Evolutionary conservation across 2,888 invertebrate species (phyloP).

Genomic region (Charanyca ferruginea): DNA sequence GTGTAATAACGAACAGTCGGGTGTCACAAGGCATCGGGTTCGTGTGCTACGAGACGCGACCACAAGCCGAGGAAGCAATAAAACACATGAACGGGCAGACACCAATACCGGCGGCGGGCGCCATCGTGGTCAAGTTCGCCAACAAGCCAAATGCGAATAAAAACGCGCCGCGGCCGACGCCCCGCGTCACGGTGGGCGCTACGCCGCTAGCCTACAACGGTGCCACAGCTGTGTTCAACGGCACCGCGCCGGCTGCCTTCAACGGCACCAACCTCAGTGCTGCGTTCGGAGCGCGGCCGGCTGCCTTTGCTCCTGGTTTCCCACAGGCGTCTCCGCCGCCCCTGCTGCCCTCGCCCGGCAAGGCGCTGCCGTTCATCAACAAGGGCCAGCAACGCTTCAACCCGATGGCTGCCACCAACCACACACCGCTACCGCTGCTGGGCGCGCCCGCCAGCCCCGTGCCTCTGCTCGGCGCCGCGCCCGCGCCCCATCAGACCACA

Average conservation of each 20-base stretch:
- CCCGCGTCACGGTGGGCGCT: constrained; percentile 77
- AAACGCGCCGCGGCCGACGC: constrained; percentile 82
- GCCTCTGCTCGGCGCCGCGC: constrained; percentile 82
- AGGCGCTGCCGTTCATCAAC: constrained; percentile 89
- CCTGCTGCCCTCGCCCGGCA: constrained; percentile 88
- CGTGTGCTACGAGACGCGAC: constrained; percentile 87
- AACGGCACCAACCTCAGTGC: constrained; percentile 84
- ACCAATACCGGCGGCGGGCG: constrained; percentile 85
- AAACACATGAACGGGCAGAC: constrained; percentile 86
- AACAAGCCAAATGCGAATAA: constrained; percentile 88
- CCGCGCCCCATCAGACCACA: constrained; percentile 87
- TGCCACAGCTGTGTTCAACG: constrained; percentile 84
- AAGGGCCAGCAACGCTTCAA: constrained; percentile 89
- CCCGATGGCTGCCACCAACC: constrained; percentile 88
- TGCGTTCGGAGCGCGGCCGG: constrained; percentile 83
- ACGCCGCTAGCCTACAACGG: constrained; percentile 84
- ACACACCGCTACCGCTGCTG: constrained; percentile 85
- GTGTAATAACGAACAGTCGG: constrained; percentile 88
- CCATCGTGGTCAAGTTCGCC: constrained; percentile 88
- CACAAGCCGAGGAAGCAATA: constrained; percentile 89
- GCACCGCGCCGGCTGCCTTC: constrained; percentile 80
- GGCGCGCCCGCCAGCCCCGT: constrained; percentile 87
- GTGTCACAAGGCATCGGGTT: constrained; percentile 90
- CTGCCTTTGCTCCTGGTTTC: constrained; percentile 84
- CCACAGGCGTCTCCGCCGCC: constrained; percentile 88